phyloP scores from a whole-genome alignment of 2,113 vertebrate species.

The Centrocercus urophasianus region DNA sequence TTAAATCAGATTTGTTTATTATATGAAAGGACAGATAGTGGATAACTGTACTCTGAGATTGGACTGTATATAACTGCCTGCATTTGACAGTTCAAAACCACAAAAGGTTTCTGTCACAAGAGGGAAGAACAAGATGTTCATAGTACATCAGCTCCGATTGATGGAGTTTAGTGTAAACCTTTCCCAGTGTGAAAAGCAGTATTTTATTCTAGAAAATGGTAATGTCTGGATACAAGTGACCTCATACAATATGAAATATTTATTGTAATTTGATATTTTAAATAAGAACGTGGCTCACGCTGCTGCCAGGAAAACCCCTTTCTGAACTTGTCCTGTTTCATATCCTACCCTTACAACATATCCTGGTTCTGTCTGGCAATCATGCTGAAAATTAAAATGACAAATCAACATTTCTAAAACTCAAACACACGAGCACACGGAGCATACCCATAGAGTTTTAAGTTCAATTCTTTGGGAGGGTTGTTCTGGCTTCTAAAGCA shows the following conservation, averaged over 20 bases:
- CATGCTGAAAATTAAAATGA: background rate
- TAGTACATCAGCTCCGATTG: background rate
- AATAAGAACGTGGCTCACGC: accelerated
- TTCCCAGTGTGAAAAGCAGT: background rate
- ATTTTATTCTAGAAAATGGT: background rate
- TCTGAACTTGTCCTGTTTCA: background rate
- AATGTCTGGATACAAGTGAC: background rate
- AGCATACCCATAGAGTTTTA: background rate
- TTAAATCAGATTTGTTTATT: background rate
- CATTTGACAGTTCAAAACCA: background rate
- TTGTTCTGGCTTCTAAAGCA: background rate
- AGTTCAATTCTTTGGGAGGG: background rate
- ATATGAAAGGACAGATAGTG: background rate
- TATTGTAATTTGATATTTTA: background rate
- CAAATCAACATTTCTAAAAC: slow-evolving; percentile 1
- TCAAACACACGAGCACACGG: background rate
- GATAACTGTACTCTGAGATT: background rate
- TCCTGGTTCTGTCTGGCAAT: background rate
- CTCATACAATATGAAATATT: slow-evolving; percentile 7
- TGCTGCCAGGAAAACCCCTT: background rate
- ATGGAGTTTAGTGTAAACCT: background rate
- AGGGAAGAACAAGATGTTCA: background rate
- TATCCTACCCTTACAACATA: background rate
- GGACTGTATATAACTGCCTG: background rate
- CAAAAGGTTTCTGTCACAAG: background rate